These are phyloP conservation scores for Varanus salvator DNA, from an alignment of 2,113 vertebrate species.

Conservation along the genomic window DNA sequence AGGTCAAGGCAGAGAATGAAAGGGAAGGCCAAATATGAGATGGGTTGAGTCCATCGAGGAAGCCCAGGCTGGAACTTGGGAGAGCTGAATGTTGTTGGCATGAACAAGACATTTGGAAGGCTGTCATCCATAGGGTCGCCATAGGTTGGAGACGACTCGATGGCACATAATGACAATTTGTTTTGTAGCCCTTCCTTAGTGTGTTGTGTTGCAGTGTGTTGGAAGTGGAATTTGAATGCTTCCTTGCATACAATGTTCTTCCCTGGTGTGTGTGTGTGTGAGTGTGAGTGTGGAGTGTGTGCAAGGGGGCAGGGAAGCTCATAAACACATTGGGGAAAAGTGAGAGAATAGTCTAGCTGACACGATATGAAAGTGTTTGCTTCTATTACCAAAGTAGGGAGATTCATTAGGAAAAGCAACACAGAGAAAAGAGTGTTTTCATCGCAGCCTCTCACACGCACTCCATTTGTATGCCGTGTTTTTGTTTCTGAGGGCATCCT, in stretches of 20 bases:
- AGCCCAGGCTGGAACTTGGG: too few species aligned
- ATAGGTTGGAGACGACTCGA: too few species aligned
- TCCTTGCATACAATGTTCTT: background rate
- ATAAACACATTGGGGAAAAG: background rate
- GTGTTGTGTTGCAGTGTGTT: background rate
- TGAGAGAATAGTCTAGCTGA: background rate
- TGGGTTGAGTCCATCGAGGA: too few species aligned
- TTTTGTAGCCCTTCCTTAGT: background rate
- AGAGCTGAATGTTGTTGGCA: too few species aligned
- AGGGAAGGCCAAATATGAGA: too few species aligned
- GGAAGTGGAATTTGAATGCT: background rate
- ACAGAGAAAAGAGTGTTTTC: conserved; percentile 15
- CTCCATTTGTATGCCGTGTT: conserved; percentile 43
- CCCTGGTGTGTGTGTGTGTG: background rate
- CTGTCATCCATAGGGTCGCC: too few species aligned
- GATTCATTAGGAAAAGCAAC: conserved; percentile 13
- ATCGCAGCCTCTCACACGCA: conserved; percentile 15
- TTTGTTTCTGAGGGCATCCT: conserved; percentile 44
- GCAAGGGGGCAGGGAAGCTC: background rate
- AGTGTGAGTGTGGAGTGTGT: too few species aligned
- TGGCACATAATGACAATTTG: too few species aligned
- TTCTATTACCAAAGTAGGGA: background rate
- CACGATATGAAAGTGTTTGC: background rate
- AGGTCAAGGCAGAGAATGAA: too few species aligned
- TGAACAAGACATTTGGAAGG: too few species aligned